Conservation (phyloP, 2,113 vertebrate genomes). For the Orcinus orca region DNA sequence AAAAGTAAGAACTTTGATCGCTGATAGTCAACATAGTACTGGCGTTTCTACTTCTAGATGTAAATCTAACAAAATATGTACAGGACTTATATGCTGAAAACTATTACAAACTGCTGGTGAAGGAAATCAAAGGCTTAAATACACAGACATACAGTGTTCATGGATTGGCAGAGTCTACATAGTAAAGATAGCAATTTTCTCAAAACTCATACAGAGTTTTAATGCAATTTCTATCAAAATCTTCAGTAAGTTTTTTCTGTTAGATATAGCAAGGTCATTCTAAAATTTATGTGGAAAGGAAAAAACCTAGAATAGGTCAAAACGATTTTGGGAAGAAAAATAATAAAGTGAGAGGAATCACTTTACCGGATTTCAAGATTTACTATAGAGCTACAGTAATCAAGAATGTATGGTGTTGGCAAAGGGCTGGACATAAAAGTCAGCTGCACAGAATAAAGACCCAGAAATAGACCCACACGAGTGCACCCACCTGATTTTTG, state of each 20-base stretch:
- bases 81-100: neutral
- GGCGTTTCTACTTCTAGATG: neutral
- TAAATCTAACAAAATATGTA: neutral
- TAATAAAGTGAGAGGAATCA: neutral
- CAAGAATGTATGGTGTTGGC: neutral
- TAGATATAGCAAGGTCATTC: neutral
- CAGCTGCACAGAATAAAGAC: neutral
- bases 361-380: neutral
- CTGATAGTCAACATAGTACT: neutral
- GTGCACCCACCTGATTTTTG: neutral
- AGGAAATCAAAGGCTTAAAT: neutral
- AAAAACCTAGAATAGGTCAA: neutral
- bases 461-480: neutral
- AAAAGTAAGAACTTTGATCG: neutral
- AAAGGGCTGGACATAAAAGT: neutral
- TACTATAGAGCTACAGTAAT: neutral
- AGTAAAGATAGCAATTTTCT: neutral
- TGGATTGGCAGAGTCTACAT: neutral
- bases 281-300: neutral
- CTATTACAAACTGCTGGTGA: neutral
- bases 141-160: neutral
- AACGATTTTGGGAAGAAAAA: neutral
- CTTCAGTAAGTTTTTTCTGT: neutral
- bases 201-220: neutral
- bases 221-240: neutral